Percentiles rank a stretch among this genome's conserved stretches.
Evolutionary conservation across 2,797 vertebrate species (phyloP).

Genomic region (Adrianichthys oophorus): DNA sequence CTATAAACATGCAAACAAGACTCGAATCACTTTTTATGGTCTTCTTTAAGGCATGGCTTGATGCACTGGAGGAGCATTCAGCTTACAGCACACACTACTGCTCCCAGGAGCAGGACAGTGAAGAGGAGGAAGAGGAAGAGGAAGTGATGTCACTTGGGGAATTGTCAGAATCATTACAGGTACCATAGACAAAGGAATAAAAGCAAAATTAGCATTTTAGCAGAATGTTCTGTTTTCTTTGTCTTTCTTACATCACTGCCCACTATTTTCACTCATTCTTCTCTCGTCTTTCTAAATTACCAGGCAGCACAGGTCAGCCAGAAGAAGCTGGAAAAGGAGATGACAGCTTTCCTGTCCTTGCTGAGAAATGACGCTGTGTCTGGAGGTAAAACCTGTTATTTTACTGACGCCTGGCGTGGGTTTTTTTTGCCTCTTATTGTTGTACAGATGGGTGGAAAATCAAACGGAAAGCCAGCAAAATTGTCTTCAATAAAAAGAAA

Average conservation of each 20-base stretch:
- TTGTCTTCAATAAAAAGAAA: too few species aligned
- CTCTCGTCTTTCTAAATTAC: slow-evolving; percentile 9
- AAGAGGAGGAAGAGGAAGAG: slow-evolving; percentile 86
- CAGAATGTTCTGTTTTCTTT: slow-evolving; percentile 5
- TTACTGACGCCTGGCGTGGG: slow-evolving; percentile 4
- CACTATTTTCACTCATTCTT: slow-evolving; percentile 7
- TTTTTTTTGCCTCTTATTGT: neutral
- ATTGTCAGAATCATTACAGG: slow-evolving; percentile 86
- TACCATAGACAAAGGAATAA: slow-evolving; percentile 40
- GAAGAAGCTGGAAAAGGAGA: slow-evolving; percentile 82
- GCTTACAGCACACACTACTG: slow-evolving; percentile 97
- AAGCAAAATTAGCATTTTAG: slow-evolving; percentile 20
- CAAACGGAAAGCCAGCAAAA: too few species aligned
- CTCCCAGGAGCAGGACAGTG: slow-evolving; percentile 88
- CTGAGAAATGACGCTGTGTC: slow-evolving; percentile 77
- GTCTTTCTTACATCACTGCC: neutral
- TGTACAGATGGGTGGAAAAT: neutral
- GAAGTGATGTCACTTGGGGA: slow-evolving; percentile 71
- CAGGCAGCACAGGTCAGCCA: slow-evolving; percentile 87
- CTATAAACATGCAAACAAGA: too few species aligned
- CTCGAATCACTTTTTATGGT: neutral
- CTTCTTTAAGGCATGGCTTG: slow-evolving; percentile 84
- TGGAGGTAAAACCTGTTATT: slow-evolving; percentile 81
- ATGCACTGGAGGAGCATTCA: slow-evolving; percentile 90
- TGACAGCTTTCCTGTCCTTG: slow-evolving; percentile 82